A percentile compares a stretch with the other conserved stretches of the same genome.
These are phyloP conservation scores for Brienomyrus brachyistius DNA, from an alignment of 2,113 vertebrate species.

Conservation along the genomic window DNA sequence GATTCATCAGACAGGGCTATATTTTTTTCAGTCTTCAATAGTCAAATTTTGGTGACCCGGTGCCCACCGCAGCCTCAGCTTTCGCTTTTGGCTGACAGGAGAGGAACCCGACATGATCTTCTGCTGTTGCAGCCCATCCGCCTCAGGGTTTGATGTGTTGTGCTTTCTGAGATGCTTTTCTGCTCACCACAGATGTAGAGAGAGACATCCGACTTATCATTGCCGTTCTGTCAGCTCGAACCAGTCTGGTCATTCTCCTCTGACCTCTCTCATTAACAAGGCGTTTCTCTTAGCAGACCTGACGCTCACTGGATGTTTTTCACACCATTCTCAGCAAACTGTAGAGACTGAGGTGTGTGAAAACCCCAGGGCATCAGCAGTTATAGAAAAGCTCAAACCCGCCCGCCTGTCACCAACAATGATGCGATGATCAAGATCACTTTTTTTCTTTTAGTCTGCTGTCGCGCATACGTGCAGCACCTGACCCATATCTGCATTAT, in stretches of 20 bases:
- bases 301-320: neutral
- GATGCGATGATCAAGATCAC: too few species aligned
- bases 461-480: neutral
- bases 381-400: too few species aligned
- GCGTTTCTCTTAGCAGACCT: neutral
- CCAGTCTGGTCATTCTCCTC: neutral
- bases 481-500: neutral
- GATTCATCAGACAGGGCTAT: neutral
- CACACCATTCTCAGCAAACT: neutral
- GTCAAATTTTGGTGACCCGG: neutral
- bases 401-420: too few species aligned
- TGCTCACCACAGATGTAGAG: neutral
- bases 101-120: neutral
- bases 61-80: neutral
- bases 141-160: neutral
- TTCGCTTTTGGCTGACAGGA: neutral
- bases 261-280: neutral
- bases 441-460: too few species aligned
- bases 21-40: neutral
- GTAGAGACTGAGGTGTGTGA: neutral
- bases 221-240: neutral
- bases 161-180: neutral
- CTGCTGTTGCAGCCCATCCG: neutral
- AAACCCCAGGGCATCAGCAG: too few species aligned
- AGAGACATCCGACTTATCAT: neutral